Evolutionary conservation across 1,140 invertebrate genomes (phyloP), one percentile per base, ranked within the genome.

Genomic region (Zaprionus inermis): DNA sequence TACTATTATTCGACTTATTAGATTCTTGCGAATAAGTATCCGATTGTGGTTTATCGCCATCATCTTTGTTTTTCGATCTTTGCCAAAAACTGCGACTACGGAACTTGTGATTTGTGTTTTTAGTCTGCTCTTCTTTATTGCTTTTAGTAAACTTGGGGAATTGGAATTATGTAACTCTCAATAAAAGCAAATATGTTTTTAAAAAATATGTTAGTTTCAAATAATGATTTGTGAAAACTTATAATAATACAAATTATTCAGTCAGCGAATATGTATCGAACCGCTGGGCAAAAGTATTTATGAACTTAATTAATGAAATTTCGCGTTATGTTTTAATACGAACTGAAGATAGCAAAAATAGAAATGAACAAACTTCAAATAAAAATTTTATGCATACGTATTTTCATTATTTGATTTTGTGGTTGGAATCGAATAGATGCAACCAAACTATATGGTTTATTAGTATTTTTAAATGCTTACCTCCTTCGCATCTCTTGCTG

Each of bases 171-270:
- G 24, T 28, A 49, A 3, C 11, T 16, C 18, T 20, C 10, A 18
- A 20, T 49, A 12, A 22, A 22, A 49, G 18, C 18, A 49, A 18
- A 49, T 10, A 11, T 49, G 10, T 7, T 49, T 49, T 20, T 11
- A 18, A 22, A 49, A 49, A 38, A 38, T 38, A 49, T 49, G 44
- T 49, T 18, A 49, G 10, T 49, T 49, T 49, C 5, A 49, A 49
- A 22, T 49, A 22, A 49, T 49, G 3, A 20, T 49, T n/a, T 14
- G 36, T 38, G 3, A 12, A n/a, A 38, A 11, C 12, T 38, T 12
- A 49, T 49, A 10, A 49, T 12, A 22, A 49, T 22, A n/a, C 11
- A 49, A 49, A 49, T 22, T 20, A 0, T 49, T 49, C 5, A 49
- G 44, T 49, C 20, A 20, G 44, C 44, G 18, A 22, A 2, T 20